Base-by-base conservation (phyloP, 2,888 invertebrate species). In the Dorcus hopei region DNA sequence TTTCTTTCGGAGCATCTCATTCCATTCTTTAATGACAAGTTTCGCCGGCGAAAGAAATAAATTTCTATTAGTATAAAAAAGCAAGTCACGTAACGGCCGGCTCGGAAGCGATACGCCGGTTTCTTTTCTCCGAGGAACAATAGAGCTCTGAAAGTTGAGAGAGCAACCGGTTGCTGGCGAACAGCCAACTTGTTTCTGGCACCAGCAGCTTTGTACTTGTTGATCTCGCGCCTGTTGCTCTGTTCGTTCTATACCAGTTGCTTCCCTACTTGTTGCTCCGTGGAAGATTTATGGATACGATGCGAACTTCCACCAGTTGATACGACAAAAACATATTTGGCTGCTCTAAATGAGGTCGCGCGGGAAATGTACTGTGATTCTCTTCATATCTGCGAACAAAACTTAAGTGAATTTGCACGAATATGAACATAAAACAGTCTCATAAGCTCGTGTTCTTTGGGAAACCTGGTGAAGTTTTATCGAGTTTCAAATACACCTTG, bases 181-280 rank as follows among this genome's bases (percentile, higher is more conserved):
- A 26, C 53, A 49, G 63, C 65, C 65, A 63, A 51, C 50, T 52
- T 45, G 41, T 45, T 45, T 49, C 52, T 49, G 57, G 52, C 52
- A 60, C 47, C 61, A 58, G 54, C 60, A 58, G 57, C 49, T 59
- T 60, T 60, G 63, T 70, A 70, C 72, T 70, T 71, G 72, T 71
- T 71, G 70, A 70, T 70, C 64, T 62, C 49, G 58, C 52, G 60
- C 54, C 56, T 62, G 61, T 65, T 62, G 68, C 69, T 67, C 68
- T 69, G 69, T 67, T 62, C 68, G 63, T 65, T 60, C 64, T 64
- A 61, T 64, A 64, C 63, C 65, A 63, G 65, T 65, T 65, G 65
- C 65, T 60, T 58, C 40, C 58, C 58, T 64, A 71, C 71, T 71
- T 71, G 71, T 71, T 71, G 71, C 71, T 58, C 59, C 54, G 49